These are phyloP conservation scores for Propithecus deckenii DNA, from an alignment of 2,797 vertebrate species.

Conservation along the genomic window DNA sequence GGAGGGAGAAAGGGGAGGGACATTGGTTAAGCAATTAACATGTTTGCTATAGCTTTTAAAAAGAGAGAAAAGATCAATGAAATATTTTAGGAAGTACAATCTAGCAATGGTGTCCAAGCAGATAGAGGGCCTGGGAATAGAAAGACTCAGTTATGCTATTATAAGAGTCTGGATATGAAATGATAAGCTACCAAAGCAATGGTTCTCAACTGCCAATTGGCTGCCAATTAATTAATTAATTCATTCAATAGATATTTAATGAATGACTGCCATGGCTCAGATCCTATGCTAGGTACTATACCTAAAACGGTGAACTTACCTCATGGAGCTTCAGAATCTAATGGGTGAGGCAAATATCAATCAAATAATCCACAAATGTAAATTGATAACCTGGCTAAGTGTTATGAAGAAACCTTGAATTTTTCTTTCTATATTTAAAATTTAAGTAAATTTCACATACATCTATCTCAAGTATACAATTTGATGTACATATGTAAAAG, in stretches of 20 bases:
- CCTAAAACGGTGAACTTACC: background rate
- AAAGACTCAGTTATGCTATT: background rate
- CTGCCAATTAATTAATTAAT: background rate
- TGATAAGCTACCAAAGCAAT: background rate
- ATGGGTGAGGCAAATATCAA: background rate
- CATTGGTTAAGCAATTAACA: background rate
- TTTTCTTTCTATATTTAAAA: background rate
- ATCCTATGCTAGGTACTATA: background rate
- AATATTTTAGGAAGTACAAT: slow-evolving; percentile 1
- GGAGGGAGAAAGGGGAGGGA: background rate
- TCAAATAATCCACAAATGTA: background rate
- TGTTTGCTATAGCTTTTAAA: background rate
- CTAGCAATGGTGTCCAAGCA: background rate
- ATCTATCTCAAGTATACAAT: background rate
- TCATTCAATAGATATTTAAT: background rate
- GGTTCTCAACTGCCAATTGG: background rate
- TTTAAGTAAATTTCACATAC: background rate
- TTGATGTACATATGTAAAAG: background rate
- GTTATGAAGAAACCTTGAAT: background rate
- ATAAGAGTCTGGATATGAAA: background rate
- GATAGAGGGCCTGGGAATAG: background rate
- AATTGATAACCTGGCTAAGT: background rate
- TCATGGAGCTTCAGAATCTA: background rate
- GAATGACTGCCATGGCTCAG: background rate
- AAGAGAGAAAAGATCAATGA: background rate